Evolutionary conservation across 2,888 invertebrate species (phyloP).

Genomic region (Hemaris fuciformis): DNA sequence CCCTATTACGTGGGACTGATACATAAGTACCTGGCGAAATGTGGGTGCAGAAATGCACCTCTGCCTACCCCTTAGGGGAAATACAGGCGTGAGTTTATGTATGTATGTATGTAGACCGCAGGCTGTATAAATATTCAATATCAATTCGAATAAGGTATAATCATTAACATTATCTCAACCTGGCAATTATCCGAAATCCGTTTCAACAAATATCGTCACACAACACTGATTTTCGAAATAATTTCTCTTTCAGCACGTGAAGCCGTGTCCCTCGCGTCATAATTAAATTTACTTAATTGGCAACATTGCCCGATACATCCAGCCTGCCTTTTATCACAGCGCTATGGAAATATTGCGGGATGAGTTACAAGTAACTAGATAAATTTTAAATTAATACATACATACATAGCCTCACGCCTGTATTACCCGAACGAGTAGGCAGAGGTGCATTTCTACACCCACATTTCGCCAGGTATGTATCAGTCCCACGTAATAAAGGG

Average conservation of each 20-base stretch:
- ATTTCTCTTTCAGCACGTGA: background rate
- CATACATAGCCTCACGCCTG: no score
- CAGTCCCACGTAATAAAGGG: no score
- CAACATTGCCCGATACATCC: background rate
- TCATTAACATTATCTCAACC: background rate
- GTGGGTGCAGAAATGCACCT: no score
- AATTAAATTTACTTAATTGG: slow-evolving; percentile 9
- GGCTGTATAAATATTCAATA: no score
- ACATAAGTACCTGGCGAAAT: no score
- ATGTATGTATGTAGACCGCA: no score
- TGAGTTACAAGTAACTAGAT: background rate
- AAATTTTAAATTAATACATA: background rate
- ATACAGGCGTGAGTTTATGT: no score
- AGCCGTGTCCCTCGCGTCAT: background rate
- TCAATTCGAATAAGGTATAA: background rate
- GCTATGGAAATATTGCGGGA: background rate
- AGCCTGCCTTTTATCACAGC: background rate
- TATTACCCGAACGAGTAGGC: no score
- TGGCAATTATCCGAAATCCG: background rate
- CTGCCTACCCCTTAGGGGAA: no score
- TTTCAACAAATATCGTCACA: background rate
- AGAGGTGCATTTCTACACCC: no score
- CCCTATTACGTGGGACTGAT: no score
- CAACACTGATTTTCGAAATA: background rate
- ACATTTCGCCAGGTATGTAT: no score